These are phyloP conservation scores for Typhlichthys subterraneus DNA, from an alignment of 2,797 vertebrate genomes.

Conservation along the genomic window DNA sequence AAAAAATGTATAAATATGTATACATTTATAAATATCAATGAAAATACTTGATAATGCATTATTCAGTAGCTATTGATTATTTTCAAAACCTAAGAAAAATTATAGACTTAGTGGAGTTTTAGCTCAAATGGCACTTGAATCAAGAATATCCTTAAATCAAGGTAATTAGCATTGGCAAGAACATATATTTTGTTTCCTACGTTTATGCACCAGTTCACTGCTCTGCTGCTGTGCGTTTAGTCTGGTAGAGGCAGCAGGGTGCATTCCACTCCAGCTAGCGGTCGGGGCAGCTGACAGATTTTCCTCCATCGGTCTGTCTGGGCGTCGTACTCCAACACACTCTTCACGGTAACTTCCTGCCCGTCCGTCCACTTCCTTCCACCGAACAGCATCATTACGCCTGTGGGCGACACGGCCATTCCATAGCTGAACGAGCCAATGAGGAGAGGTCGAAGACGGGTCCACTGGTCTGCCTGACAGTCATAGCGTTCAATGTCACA, in stretches of 20 bases:
- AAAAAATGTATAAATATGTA: no score
- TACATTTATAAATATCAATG: no score
- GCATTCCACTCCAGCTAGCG: constrained; percentile 87
- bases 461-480: constrained; percentile 84
- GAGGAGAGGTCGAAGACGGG: constrained; percentile 82
- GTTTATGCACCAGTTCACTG: neutral
- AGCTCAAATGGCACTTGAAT: neutral
- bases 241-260: constrained; percentile 83
- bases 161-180: neutral
- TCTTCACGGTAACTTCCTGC: constrained; percentile 82
- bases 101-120: no score
- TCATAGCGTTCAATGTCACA: constrained; percentile 93
- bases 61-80: no score
- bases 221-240: constrained; percentile 16
- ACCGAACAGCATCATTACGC: constrained; percentile 85
- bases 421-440: constrained; percentile 90
- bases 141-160: neutral
- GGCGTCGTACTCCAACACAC: constrained; percentile 88
- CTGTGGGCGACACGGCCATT: constrained; percentile 77
- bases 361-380: constrained; percentile 91
- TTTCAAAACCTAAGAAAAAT: no score
- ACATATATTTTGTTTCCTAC: neutral
- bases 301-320: constrained; percentile 90
- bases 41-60: no score
- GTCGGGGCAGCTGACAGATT: constrained; percentile 84